A percentile compares a stretch with the other conserved stretches of the same genome.
Evolutionary conservation across 1,140 invertebrate species (phyloP).

Genomic region (Pteromalus puparum): DNA sequence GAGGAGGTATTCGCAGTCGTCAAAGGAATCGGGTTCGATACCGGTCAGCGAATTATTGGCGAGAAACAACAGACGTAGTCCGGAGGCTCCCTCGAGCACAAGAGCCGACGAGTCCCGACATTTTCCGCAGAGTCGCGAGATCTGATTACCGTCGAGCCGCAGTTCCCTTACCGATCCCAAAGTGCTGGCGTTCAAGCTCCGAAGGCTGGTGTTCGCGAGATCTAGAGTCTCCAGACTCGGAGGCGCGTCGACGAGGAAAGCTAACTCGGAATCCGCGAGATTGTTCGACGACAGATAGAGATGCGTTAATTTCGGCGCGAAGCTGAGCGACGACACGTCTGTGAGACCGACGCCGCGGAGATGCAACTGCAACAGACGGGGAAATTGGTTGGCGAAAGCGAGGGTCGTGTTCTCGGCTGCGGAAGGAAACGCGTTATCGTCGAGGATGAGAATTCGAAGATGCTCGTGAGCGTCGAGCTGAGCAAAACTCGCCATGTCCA

Average conservation of each 20-base stretch:
- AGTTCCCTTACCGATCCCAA: not conserved
- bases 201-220: constrained; percentile 62
- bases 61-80: not conserved
- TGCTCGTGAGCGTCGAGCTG: not conserved
- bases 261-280: constrained; percentile 50
- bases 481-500: constrained; percentile 55
- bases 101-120: not conserved
- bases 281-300: constrained; percentile 64
- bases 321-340: constrained; percentile 50
- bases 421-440: not conserved
- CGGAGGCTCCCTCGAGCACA: not conserved
- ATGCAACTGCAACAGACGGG: constrained; percentile 57
- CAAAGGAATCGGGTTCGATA: constrained; percentile 44
- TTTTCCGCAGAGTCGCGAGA: constrained; percentile 5
- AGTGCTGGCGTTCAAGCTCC: constrained; percentile 28
- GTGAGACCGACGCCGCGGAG: constrained; percentile 55
- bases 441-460: constrained; percentile 11
- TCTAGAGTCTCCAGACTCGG: constrained; percentile 57
- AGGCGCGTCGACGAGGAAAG: constrained; percentile 58
- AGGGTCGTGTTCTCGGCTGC: constrained; percentile 25
- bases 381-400: constrained; percentile 54
- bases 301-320: constrained; percentile 58
- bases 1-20: constrained; percentile 10
- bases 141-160: not conserved
- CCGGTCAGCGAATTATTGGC: constrained; percentile 25